phyloP scores from a whole-genome alignment of 1,140 invertebrate species.

The Ceratosolen fusciceps region DNA sequence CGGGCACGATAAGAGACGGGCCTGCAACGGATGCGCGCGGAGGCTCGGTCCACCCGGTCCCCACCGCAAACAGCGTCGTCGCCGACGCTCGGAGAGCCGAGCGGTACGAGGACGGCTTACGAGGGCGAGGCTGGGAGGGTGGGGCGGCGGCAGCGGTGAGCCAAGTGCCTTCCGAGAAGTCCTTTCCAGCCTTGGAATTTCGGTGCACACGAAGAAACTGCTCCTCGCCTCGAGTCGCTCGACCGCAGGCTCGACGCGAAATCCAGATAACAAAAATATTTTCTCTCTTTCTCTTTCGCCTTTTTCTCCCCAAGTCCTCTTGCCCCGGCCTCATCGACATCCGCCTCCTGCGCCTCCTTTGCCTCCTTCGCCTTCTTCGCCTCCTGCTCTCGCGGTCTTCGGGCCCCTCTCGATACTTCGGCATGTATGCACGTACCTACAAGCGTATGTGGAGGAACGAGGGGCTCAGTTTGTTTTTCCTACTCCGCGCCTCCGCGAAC shows the following conservation, averaged over 20 bases:
- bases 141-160: background rate
- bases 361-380: too few relatives aligned
- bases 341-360: too few relatives aligned
- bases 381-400: too few relatives aligned
- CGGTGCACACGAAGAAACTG: slow-evolving; percentile 29
- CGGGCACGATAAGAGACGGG: slow-evolving; percentile 1
- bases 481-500: background rate
- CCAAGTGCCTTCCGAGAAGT: slow-evolving; percentile 45
- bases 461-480: slow-evolving; percentile 26
- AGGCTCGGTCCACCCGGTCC: too few relatives aligned
- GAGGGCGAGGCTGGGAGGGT: background rate
- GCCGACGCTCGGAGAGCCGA: slow-evolving; percentile 6
- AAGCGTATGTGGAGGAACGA: background rate
- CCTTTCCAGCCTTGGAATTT: slow-evolving; percentile 41
- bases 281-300: slow-evolving; percentile 18
- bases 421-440: background rate
- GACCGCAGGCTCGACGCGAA: slow-evolving; percentile 14
- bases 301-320: background rate
- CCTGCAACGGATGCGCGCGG: too few relatives aligned
- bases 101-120: slow-evolving; percentile 4
- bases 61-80: too few relatives aligned
- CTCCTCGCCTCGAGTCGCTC: background rate
- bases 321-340: too few relatives aligned
- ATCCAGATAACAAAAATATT: slow-evolving; percentile 49
- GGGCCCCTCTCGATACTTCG: too few relatives aligned